Base-by-base conservation (phyloP, 2,113 vertebrate genomes). In the Grantiella picta region DNA sequence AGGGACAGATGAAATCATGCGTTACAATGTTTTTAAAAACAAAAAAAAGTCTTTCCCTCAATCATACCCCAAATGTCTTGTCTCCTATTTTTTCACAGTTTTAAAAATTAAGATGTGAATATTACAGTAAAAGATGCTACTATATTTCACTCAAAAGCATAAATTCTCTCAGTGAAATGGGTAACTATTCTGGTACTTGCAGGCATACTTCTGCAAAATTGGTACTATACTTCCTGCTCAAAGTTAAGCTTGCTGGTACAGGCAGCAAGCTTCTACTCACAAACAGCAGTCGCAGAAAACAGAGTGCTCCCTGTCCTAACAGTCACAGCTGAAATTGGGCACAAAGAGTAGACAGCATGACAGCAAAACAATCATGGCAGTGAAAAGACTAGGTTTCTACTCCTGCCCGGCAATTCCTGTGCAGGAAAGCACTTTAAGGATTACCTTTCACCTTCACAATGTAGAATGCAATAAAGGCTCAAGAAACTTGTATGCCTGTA, bases 1-100 rank as follows among this genome's bases (percentile, higher is more conserved):
- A 88, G 66, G 44, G 79, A 92, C 31, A 94, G 77, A 94, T 83
- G 69, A 91, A 93, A 95, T 94, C n/a, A 89, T 52, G 66, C 38
- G 23, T 82, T 95, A 65, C 15, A 42, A 63, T 88, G 85, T 31
- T 90, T 92, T 65, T 54, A 57, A 91, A 92, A 95, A 63, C 20
- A 56, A 56, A 81, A 79, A 52, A 69, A 61, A 12, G 27, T 68
- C 25, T 80, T 68, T 94, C 52, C 40, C n/a, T 89, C 73, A 92
- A 19, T 77, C 54, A 83, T 79, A 63, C 6, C 44, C 35, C 44
- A 68, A 73, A 85, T 45, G 23, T 65, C 72, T 79, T 68, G n/a
- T n/a, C 24, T 89, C 36, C 64, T 38, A 80, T 9, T 68, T 96
- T 89, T 81, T 92, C 61, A 82, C 9, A 21, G 7, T 29, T 59